These are phyloP conservation scores for Choloepus didactylus DNA, from an alignment of 2,797 vertebrate genomes.

Conservation along the genomic window DNA sequence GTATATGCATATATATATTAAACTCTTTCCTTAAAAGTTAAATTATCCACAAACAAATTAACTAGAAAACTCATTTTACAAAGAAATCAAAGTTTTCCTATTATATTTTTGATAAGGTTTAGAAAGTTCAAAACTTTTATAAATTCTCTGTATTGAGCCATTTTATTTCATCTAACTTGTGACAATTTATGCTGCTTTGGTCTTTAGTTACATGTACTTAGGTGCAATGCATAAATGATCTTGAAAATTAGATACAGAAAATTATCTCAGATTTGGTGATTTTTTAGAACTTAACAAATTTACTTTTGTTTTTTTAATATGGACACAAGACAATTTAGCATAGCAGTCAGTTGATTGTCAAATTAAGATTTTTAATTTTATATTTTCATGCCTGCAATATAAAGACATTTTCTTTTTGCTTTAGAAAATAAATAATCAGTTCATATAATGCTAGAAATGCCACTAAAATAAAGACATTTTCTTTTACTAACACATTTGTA, in stretches of 20 bases:
- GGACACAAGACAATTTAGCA: background rate
- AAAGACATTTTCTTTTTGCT: conserved; percentile 14
- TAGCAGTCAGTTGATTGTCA: background rate
- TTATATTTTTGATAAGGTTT: conserved; percentile 23
- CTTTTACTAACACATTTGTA: background rate
- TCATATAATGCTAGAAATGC: background rate
- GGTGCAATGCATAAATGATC: background rate
- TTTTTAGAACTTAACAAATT: conserved; percentile 13
- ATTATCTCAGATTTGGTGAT: background rate
- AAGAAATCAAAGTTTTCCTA: background rate
- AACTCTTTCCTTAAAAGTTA: background rate
- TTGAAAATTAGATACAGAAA: conserved; percentile 31
- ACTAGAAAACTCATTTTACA: background rate
- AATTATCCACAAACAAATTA: background rate
- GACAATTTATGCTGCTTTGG: background rate
- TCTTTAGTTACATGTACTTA: conserved; percentile 12
- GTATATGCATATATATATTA: background rate
- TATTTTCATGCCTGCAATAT: background rate
- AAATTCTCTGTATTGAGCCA: background rate
- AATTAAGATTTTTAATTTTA: conserved; percentile 21
- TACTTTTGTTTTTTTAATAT: conserved; percentile 11
- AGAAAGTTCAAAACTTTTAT: conserved; percentile 29
- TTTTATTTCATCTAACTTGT: conserved; percentile 4
- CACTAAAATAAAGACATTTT: conserved; percentile 3
- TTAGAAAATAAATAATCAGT: conserved; percentile 3